These are phyloP conservation scores for Cebidichthys violaceus DNA, from an alignment of 2,113 vertebrate species.

Conservation along the genomic window DNA sequence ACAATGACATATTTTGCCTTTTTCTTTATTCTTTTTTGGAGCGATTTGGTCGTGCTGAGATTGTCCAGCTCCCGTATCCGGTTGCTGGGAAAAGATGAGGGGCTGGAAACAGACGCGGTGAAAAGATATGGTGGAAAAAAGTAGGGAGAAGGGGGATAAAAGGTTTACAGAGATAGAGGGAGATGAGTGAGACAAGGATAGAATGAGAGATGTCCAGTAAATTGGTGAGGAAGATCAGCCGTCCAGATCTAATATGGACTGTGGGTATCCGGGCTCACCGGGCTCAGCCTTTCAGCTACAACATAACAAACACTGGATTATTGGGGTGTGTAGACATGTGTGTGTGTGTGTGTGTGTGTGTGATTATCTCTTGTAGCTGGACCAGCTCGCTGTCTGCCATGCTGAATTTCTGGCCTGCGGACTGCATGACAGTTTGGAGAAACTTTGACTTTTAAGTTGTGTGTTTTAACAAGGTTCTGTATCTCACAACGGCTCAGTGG, in stretches of 20 bases:
- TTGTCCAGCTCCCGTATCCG: background rate
- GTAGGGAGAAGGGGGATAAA: slow-evolving; percentile 1
- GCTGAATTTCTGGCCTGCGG: slow-evolving; percentile 11
- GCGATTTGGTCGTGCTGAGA: background rate
- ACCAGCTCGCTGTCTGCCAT: slow-evolving; percentile 17
- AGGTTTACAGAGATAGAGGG: slow-evolving; percentile 26
- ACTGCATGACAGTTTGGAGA: slow-evolving; percentile 21
- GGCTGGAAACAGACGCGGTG: background rate
- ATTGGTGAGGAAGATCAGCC: slow-evolving; percentile 53
- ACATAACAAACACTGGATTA: slow-evolving; percentile 52
- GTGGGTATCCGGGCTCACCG: slow-evolving; percentile 36
- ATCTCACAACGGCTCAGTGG: background rate
- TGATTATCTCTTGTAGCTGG: slow-evolving; percentile 39
- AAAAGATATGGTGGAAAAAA: background rate
- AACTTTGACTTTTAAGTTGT: slow-evolving; percentile 36
- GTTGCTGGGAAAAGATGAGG: slow-evolving; percentile 6
- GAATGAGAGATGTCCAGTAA: slow-evolving; percentile 31
- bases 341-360: slow-evolving; percentile 5
- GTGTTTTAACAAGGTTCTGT: slow-evolving; percentile 9
- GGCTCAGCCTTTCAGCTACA: slow-evolving; percentile 39
- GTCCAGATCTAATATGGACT: slow-evolving; percentile 47
- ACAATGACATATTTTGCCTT: background rate
- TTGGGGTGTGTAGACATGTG: background rate
- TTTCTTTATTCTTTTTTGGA: too few species aligned
- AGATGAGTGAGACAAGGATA: slow-evolving; percentile 2